Evolutionary conservation across 2,113 vertebrate genomes (phyloP).

Genomic region (Montifringilla adamsi): DNA sequence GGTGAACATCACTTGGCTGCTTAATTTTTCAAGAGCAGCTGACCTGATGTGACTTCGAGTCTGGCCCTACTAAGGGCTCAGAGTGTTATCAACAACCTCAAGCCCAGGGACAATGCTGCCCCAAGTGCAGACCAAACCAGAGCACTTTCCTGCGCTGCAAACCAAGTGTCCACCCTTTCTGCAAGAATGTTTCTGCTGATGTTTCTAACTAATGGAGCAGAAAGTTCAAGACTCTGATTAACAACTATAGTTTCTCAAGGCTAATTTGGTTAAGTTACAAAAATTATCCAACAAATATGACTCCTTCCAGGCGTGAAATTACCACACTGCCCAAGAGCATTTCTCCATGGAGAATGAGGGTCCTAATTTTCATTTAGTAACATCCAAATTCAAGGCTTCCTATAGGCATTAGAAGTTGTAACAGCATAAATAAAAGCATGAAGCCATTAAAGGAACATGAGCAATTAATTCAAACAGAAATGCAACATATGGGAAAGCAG

Average conservation of each 20-base stretch:
- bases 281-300: not conserved
- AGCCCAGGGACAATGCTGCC: not conserved
- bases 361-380: not conserved
- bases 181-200: not conserved
- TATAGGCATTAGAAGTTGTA: not conserved
- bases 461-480: not conserved
- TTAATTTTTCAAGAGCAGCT: not conserved
- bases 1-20: not conserved
- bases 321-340: not conserved
- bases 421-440: not conserved
- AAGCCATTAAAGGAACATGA: not conserved
- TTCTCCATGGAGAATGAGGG: not conserved
- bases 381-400: not conserved
- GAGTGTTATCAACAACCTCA: not conserved
- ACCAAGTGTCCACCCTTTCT: not conserved
- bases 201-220: not conserved
- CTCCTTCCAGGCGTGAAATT: slow-evolving; percentile 47
- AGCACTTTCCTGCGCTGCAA: not conserved
- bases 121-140: fast-evolving
- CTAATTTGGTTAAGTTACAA: slow-evolving; percentile 9
- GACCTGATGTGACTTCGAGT: not conserved
- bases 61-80: not conserved
- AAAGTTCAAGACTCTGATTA: not conserved
- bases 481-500: not conserved
- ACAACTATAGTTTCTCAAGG: not conserved